A percentile compares a stretch with the other conserved stretches of the same genome.
phyloP scores from a whole-genome alignment of 2,888 invertebrate species.

The Sminthurinus aureus region DNA sequence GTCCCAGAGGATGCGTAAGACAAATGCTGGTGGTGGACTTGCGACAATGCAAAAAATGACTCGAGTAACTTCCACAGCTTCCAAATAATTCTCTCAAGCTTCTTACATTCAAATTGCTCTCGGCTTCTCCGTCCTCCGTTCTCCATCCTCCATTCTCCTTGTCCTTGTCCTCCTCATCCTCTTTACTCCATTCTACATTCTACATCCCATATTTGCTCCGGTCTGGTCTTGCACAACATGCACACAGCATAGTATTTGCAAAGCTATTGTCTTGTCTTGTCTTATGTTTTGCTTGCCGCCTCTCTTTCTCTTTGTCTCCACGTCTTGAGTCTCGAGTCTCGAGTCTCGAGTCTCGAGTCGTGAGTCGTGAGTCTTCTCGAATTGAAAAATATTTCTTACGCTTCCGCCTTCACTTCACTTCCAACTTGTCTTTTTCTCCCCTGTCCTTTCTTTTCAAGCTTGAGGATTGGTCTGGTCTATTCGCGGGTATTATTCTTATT shows the following conservation, averaged over 20 bases:
- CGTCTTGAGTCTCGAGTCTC: too few species aligned
- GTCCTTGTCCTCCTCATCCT: too few species aligned
- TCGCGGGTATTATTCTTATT: background rate
- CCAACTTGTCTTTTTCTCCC: constrained; percentile 10
- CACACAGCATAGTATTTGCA: too few species aligned
- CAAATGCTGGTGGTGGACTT: constrained; percentile 49
- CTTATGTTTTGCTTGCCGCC: too few species aligned
- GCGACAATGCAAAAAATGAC: constrained; percentile 51
- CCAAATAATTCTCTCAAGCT: constrained; percentile 44
- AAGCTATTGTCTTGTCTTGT: too few species aligned
- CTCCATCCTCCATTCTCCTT: background rate
- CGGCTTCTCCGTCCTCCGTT: constrained; percentile 30
- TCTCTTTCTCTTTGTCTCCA: too few species aligned
- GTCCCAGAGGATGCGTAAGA: constrained; percentile 48
- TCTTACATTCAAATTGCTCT: constrained; percentile 37
- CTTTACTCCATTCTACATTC: too few species aligned
- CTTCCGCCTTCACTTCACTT: constrained; percentile 12
- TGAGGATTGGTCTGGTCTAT: background rate
- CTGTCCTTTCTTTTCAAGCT: background rate
- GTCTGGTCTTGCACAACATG: too few species aligned
- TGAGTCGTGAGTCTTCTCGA: constrained; percentile 24
- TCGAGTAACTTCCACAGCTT: constrained; percentile 45
- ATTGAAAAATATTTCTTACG: constrained; percentile 45
- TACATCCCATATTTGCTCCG: too few species aligned
- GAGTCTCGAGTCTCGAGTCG: too few species aligned